These are phyloP conservation scores for Eulithis testata DNA, from an alignment of 2,888 invertebrate genomes.

Conservation along the genomic window DNA sequence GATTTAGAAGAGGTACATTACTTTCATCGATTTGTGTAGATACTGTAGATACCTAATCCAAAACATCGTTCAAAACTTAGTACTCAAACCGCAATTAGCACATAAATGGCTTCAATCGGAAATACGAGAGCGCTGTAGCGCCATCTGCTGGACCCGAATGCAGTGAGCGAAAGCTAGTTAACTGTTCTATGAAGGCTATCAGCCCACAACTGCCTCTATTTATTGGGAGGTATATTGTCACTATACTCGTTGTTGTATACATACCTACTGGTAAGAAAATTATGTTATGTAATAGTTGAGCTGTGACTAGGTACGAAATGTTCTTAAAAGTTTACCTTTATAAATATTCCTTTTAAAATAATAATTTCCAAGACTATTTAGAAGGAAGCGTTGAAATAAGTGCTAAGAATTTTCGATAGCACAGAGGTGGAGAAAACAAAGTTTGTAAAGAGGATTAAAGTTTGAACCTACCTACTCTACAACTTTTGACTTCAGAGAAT, in stretches of 20 bases:
- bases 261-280: no score
- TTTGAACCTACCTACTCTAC: constrained; percentile 38
- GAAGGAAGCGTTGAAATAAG: constrained; percentile 25
- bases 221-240: neutral
- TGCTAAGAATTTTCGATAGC: constrained; percentile 41
- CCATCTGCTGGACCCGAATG: constrained; percentile 18
- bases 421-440: constrained; percentile 45
- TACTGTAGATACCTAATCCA: neutral
- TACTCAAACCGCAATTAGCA: constrained; percentile 14
- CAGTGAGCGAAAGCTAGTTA: constrained; percentile 17
- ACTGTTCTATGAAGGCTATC: constrained; percentile 12
- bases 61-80: neutral
- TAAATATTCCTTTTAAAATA: neutral
- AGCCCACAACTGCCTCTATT: constrained; percentile 10
- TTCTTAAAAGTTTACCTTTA: no score
- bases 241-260: neutral
- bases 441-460: constrained; percentile 50
- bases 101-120: constrained; percentile 22
- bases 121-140: constrained; percentile 9
- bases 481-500: constrained; percentile 38
- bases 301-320: no score
- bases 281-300: no score
- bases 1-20: no score
- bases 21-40: no score
- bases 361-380: constrained; percentile 5